Evolutionary conservation across 2,888 invertebrate species (phyloP).

Genomic region (Drosophila mercatorum): DNA sequence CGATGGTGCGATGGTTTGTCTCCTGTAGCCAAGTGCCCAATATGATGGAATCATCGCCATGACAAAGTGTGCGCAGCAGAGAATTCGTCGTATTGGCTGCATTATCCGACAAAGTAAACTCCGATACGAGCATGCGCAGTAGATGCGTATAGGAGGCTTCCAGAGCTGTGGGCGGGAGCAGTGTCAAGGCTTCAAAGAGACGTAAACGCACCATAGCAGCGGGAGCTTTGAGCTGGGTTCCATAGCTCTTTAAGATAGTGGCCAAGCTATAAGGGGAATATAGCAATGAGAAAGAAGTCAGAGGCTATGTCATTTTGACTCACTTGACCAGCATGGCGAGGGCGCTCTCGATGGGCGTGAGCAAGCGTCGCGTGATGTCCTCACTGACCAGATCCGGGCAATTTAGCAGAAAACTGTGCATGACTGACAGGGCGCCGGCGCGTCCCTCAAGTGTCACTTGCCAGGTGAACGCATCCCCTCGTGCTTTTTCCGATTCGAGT

Average conservation of each 20-base stretch:
- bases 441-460: constrained; percentile 98
- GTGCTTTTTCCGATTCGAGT: constrained; percentile 97
- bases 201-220: constrained; percentile 96
- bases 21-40: constrained; percentile 98
- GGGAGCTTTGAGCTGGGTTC: constrained; percentile 96
- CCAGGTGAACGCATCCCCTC: constrained; percentile 99
- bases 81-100: constrained; percentile 96
- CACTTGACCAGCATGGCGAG: constrained; percentile 97
- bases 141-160: constrained; percentile 95
- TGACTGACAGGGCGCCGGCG: constrained; percentile 97
- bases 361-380: constrained; percentile 94
- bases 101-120: constrained; percentile 97
- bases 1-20: constrained; percentile 97
- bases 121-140: constrained; percentile 95
- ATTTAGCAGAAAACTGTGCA: constrained; percentile 96
- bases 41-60: constrained; percentile 95
- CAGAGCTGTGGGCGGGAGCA: constrained; percentile 91
- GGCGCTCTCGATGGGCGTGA: constrained; percentile 97
- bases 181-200: constrained; percentile 93
- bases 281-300: background rate
- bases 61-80: constrained; percentile 91
- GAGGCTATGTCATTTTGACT: constrained; percentile 77
- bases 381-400: constrained; percentile 96
- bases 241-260: constrained; percentile 93
- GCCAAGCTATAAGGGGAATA: constrained; percentile 87